Evolutionary conservation across 2,113 vertebrate genomes (phyloP), one percentile per base, ranked within the genome.

Genomic region (Desmodus rotundus): DNA sequence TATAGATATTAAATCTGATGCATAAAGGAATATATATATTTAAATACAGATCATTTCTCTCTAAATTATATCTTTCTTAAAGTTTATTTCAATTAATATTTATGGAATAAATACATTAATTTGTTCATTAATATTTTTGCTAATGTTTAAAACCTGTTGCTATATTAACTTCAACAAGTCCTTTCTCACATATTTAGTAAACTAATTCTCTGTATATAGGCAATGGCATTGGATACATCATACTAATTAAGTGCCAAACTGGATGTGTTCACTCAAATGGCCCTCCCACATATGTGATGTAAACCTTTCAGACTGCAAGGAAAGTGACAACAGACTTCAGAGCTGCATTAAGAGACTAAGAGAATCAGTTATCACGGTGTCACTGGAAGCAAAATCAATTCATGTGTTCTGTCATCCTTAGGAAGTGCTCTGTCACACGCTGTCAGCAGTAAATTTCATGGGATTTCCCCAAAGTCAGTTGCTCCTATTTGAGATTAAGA

Each of bases 321-420:
- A 92, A 97, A 97, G 97, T 56, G 93, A 97, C 97, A 98, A 94
- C 82, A 97, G 94, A 47, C 56, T 89, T 92, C 93, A 95, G 88
- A 96, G 81, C 58, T 72, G 61, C 22, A 17, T 47, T 88, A 20
- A 3, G 38, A 94, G 96, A 98, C 96, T 96, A 96, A 98, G 87
- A 98, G 96, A 98, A 98, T 98, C 97, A 95, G 89, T 98, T 98
- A 98, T 96, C 92, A 77, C 47, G 12, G 56, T 98, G 96, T 97
- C 97, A 98, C 87, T 94, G 94, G 96, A 96, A 98, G 98, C 94
- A 97, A 96, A 98, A 98, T 98, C 97, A 98, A 98, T 98, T 98
- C 98, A 93, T 82, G 86, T 86, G 91, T 97, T 97, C 96, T 97
- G 87, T 98, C 98, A 97, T 98, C 96, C 97, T 98, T 93, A 97